Evolutionary conservation across 23 tunicate genomes (phyloP).

Genomic region (Halocynthia roretzi): DNA sequence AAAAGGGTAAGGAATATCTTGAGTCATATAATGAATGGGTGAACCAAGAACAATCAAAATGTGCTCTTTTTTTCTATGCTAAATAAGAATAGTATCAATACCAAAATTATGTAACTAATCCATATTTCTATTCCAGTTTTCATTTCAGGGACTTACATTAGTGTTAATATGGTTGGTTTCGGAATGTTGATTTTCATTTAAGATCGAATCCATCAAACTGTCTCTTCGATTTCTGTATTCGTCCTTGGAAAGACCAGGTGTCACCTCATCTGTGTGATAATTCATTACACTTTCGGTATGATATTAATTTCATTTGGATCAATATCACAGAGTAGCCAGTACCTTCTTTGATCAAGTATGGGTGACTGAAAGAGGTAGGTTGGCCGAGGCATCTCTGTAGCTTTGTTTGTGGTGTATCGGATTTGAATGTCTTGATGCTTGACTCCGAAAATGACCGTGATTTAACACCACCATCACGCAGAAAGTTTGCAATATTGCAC

Average conservation of each 20-base stretch:
- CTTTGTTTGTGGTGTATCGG: neutral
- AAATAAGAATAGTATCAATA: neutral
- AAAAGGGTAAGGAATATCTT: constrained; percentile 88
- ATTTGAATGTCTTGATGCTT: neutral
- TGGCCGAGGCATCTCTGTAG: constrained; percentile 67
- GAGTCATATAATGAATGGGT: constrained; percentile 55
- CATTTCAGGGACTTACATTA: neutral
- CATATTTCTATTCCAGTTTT: neutral
- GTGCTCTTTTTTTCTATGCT: constrained; percentile 20
- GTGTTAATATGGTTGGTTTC: neutral
- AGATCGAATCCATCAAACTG: constrained; percentile 24
- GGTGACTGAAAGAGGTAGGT: constrained; percentile 72
- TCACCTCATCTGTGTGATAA: constrained; percentile 59
- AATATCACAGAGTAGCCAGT: neutral
- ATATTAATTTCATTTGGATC: neutral
- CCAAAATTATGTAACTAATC: neutral
- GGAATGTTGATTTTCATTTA: constrained; percentile 4
- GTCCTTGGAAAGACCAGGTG: constrained; percentile 63
- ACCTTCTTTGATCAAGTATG: constrained; percentile 71
- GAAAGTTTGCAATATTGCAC: no score
- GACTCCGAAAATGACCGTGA: no score
- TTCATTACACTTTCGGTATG: neutral
- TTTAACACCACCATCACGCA: no score
- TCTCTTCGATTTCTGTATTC: constrained; percentile 42
- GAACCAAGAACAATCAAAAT: constrained; percentile 51